Conservation (phyloP, 2,888 invertebrate species). For the Ophion ventricosus region DNA sequence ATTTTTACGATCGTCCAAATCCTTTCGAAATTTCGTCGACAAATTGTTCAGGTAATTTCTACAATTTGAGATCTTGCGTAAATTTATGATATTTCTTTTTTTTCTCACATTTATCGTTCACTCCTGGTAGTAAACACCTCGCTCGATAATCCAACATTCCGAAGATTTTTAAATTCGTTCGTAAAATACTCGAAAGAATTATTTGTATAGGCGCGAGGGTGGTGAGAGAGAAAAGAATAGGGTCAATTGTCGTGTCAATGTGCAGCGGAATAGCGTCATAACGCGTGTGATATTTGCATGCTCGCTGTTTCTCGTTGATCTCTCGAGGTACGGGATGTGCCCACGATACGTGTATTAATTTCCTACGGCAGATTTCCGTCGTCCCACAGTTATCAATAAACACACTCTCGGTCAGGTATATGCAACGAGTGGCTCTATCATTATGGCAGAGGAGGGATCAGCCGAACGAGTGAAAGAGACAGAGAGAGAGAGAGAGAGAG, state of each 20-base stretch:
- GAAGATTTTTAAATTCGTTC: no score
- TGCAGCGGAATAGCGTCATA: neutral
- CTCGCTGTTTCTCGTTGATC: conserved; percentile 7
- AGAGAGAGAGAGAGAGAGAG: neutral
- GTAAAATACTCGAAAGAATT: no score
- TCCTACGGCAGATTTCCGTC: conserved; percentile 33
- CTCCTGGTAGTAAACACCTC: neutral
- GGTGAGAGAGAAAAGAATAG: neutral
- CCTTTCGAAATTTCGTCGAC: conserved; percentile 62
- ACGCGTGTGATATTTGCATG: conserved; percentile 3
- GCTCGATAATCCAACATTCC: no score
- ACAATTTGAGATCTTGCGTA: neutral
- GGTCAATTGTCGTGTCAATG: neutral
- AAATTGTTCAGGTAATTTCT: conserved; percentile 70
- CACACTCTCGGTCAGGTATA: conserved; percentile 35
- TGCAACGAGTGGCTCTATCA: neutral
- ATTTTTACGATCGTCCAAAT: conserved; percentile 50
- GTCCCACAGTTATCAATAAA: conserved; percentile 56
- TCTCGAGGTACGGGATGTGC: conserved; percentile 40
- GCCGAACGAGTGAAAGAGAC: neutral
- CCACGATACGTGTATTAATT: conserved; percentile 46
- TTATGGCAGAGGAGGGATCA: conserved; percentile 1
- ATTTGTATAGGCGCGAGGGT: no score
- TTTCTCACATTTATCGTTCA: neutral
- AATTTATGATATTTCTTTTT: neutral